phyloP scores from a whole-genome alignment of 2,797 vertebrate genomes.

The Oophaga sylvatica region DNA sequence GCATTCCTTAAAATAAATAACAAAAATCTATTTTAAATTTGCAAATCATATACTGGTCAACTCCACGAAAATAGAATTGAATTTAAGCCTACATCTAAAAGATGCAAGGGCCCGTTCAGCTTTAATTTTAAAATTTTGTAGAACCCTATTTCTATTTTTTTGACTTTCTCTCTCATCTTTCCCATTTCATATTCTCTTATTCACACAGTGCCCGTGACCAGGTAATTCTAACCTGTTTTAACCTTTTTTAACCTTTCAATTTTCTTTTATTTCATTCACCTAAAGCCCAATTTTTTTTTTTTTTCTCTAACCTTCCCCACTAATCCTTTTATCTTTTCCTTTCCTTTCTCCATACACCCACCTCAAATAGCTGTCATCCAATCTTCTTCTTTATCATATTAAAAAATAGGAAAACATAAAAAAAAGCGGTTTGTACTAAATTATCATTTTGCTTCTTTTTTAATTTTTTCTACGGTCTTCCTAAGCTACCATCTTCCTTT shows the following conservation, averaged over 20 bases:
- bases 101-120: not conserved
- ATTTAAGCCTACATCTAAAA: not conserved
- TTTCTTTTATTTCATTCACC: slow-evolving; percentile 4
- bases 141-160: not conserved
- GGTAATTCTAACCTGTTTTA: too few relatives aligned
- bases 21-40: too few relatives aligned
- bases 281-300: not conserved
- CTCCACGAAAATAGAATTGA: not conserved
- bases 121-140: not conserved
- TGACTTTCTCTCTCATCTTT: not conserved
- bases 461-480: not conserved
- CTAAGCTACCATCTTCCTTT: too few relatives aligned
- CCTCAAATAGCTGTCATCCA: not conserved
- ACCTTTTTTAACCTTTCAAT: not conserved
- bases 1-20: too few relatives aligned
- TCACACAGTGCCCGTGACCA: not conserved
- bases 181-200: not conserved
- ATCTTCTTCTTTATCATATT: too few relatives aligned
- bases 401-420: too few relatives aligned
- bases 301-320: not conserved
- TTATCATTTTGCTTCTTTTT: too few relatives aligned
- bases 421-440: too few relatives aligned
- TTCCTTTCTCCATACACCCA: not conserved
- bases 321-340: not conserved
- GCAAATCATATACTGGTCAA: too few relatives aligned